Base-by-base conservation (phyloP, 2,888 invertebrate genomes). In the Tineola bisselliella region DNA sequence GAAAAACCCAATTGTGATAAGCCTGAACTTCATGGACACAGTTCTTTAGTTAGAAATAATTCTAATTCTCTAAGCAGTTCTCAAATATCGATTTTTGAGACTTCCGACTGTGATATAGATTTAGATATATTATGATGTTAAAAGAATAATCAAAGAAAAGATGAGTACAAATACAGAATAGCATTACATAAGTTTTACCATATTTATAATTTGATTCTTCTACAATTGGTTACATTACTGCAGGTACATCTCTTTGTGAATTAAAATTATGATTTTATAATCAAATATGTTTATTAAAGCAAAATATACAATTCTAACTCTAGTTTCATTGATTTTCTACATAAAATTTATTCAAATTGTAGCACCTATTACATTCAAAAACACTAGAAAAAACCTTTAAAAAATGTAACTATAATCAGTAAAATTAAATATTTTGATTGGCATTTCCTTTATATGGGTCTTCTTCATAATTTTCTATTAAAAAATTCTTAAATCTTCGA, bases 381-480 rank as follows among this genome's bases (percentile, higher is more conserved):
- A 25, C 25, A 25, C 6, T 25, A 25, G 25, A 4, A 25, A 25
- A 25, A 25, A 25, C 25, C 25, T 25, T 2, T 4, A 25, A 25
- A 25, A 25, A 25, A 25, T 25, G n/a, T n/a, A n/a, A 25, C 25
- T 25, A 25, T 25, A 25, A 25, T 4, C 25, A 25, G 6, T 4
- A n/a, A n/a, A n/a, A 67, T 61, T 64, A 59, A 61, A 66, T 65
- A 61, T 65, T 65, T 38, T 72, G 69, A 65, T 65, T 64, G 11
- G 67, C 68, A 30, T 67, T 65, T 54, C 67, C 64, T 70, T 88
- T 88, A 69, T 84, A 87, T 18, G 88, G 83, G 59, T 90, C 88
- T 12, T 73, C 70, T 54, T 84, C 78, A 77, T 94, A 94, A 73
- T 94, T 92, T 67, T 94, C 93, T 64, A 95, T 89, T 0, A 91